A percentile compares a stretch with the other conserved stretches of the same genome.
phyloP scores from a whole-genome alignment of 2,113 vertebrate species.

The Myotis brandtii region DNA sequence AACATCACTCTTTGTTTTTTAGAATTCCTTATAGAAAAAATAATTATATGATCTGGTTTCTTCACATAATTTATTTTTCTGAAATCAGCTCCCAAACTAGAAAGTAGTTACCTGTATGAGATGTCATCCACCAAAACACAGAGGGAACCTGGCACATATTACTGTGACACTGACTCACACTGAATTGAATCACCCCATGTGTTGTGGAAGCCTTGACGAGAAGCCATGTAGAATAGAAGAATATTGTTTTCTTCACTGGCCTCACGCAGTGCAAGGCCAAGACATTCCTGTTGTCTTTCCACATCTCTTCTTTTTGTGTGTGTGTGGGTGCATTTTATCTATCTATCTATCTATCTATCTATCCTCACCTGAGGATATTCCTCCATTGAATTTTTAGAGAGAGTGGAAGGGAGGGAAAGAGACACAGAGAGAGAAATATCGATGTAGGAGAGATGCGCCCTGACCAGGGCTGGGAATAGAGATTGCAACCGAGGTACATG shows the following conservation, averaged over 20 bases:
- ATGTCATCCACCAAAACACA: not conserved
- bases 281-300: not conserved
- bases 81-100: not conserved
- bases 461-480: too few relatives aligned
- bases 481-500: too few relatives aligned
- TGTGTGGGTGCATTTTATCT: too few relatives aligned
- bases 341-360: too few relatives aligned
- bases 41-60: not conserved
- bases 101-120: conserved; percentile 33
- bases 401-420: too few relatives aligned
- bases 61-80: conserved; percentile 32
- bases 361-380: too few relatives aligned
- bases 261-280: not conserved
- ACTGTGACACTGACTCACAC: not conserved
- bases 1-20: not conserved
- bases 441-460: too few relatives aligned
- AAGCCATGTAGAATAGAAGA: not conserved
- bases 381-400: too few relatives aligned
- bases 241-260: not conserved
- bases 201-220: not conserved
- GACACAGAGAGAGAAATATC: too few relatives aligned
- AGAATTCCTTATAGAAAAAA: not conserved
- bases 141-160: not conserved
- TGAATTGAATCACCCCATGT: not conserved
- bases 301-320: not conserved